Base-by-base conservation (phyloP, 2,888 invertebrate species). In the Podotricha telesiphe region DNA sequence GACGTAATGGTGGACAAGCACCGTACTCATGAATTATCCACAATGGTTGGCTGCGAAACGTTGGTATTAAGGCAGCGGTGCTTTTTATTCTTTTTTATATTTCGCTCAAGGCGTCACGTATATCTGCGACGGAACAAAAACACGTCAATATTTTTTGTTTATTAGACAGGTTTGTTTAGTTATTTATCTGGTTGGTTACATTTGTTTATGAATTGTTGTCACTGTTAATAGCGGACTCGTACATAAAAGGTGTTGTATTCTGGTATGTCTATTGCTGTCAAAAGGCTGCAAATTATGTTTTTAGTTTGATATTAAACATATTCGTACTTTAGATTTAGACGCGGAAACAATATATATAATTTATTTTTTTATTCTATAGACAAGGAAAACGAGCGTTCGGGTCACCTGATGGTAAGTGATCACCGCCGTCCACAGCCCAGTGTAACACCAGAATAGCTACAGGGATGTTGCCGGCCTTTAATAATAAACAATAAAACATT, bases 1-100 rank as follows among this genome's bases (percentile, higher is more conserved):
- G 80, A 78, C 81, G 81, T 78, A 81, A 80, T 76, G 79, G 77
- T 71, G 69, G 67, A 82, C 82, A 83, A 80, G 80, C 79, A 75
- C 80, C 79, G 74, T 81, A 83, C 81, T 80, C 85, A 86, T 84
- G 85, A 86, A 86, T 86, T 87, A 87, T 83, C 86, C 79, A 81
- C 81, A 78, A 86, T 82, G 76, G 80, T 79, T 80, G 80, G 80
- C 80, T 81, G 81, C 82, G 80, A 85, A 85, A 85, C 82, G 79
- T 78, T 77, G 72, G 79, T 86, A 88, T 86, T 84, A 86, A 85
- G 78, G 79, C 77, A 78, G 76, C 73, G 77, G 74, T 34, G 34
- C 19, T 37, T 53, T 22, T 48, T 48, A 48, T 20, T 48, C 48
- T 48, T 62, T 20, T 20, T 19, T 37, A 15, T 48, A 19, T 19